Evolutionary conservation across 2,888 invertebrate genomes (phyloP).

Genomic region (Tetrapedia diversipes): DNA sequence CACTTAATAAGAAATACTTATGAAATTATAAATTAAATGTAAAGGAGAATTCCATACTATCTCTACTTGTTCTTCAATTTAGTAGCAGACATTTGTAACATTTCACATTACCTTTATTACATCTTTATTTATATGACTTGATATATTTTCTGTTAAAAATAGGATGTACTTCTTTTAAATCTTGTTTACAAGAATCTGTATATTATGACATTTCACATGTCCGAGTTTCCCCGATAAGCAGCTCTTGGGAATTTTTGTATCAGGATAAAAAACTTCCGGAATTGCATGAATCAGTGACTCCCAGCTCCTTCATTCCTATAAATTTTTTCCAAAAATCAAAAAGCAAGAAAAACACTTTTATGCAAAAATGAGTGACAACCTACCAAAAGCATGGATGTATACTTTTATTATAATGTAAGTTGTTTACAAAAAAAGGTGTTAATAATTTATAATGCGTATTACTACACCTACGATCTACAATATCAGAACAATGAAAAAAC

Average conservation of each 20-base stretch:
- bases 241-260: background rate
- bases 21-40: background rate
- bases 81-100: conserved; percentile 1
- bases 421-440: too few species aligned
- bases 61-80: background rate
- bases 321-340: too few species aligned
- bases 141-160: too few species aligned
- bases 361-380: too few species aligned
- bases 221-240: background rate
- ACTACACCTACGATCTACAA: too few species aligned
- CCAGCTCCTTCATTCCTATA: background rate
- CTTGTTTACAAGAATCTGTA: background rate
- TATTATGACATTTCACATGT: background rate
- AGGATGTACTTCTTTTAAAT: too few species aligned
- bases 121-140: background rate
- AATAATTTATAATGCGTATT: too few species aligned
- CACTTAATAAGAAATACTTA: background rate
- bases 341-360: background rate
- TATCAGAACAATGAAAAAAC: background rate
- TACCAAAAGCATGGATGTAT: too few species aligned
- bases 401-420: too few species aligned
- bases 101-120: background rate
- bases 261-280: background rate
- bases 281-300: background rate
- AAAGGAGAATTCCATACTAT: background rate